Percentiles rank a stretch among this genome's conserved stretches.
phyloP scores from a whole-genome alignment of 2,888 invertebrate genomes.

The Pheosia gnoma region DNA sequence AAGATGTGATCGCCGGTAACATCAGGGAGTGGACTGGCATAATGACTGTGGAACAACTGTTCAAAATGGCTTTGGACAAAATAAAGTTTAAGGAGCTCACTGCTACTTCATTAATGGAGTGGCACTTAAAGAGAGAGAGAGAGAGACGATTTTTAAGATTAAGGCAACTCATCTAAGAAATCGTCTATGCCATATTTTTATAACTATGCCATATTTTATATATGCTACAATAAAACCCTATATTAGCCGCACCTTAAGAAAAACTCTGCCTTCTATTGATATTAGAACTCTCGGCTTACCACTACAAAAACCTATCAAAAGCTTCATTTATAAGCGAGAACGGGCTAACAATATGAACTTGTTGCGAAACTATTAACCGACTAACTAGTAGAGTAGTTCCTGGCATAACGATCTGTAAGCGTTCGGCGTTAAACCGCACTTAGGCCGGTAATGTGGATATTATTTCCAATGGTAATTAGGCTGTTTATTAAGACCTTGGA shows the following conservation, averaged over 20 bases:
- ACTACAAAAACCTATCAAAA: constrained; percentile 10
- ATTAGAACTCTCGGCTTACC: not conserved
- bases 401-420: constrained; percentile 24
- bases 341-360: constrained; percentile 35
- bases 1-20: too few species aligned
- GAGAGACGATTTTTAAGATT: too few species aligned
- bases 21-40: too few species aligned
- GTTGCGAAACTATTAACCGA: constrained; percentile 33
- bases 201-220: too few species aligned
- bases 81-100: too few species aligned
- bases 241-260: not conserved
- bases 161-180: too few species aligned
- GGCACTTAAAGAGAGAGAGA: too few species aligned
- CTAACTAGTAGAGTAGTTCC: constrained; percentile 33
- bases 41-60: too few species aligned
- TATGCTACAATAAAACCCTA: not conserved
- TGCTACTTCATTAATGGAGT: too few species aligned
- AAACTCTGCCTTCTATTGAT: not conserved
- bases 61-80: too few species aligned
- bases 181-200: too few species aligned
- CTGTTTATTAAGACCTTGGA: not conserved
- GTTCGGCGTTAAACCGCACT: constrained; percentile 16
- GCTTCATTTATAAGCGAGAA: constrained; percentile 24
- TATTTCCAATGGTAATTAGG: constrained; percentile 8
- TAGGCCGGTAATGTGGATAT: constrained; percentile 22